Evolutionary conservation across 2,113 vertebrate species (phyloP).

Genomic region (Leucopsar rothschildi): DNA sequence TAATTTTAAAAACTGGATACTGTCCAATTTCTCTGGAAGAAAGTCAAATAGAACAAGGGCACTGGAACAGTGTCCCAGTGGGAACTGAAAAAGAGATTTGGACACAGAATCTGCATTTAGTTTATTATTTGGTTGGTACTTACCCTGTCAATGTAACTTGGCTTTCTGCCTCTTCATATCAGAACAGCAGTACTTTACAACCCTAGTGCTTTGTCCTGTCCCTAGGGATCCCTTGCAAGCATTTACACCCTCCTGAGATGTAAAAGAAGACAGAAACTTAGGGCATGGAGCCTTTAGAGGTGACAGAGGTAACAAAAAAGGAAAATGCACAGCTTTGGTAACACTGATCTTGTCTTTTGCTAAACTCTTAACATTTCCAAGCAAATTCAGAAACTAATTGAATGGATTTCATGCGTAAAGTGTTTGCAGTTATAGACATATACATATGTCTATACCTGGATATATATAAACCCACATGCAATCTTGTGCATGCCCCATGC

Average conservation of each 20-base stretch:
- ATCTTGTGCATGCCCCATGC: not conserved
- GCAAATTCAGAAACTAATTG: not conserved
- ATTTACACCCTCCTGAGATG: not conserved
- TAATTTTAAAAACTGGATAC: slow-evolving; percentile 45
- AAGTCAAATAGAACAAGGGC: slow-evolving; percentile 38
- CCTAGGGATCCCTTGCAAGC: not conserved
- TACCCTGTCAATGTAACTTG: not conserved
- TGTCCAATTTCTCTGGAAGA: slow-evolving; percentile 10
- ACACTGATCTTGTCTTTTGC: not conserved
- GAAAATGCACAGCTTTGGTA: not conserved
- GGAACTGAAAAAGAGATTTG: slow-evolving; percentile 10
- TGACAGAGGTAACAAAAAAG: not conserved
- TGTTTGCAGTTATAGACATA: not conserved
- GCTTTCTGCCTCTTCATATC: slow-evolving; percentile 41
- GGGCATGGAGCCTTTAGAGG: not conserved
- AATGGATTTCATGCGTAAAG: not conserved
- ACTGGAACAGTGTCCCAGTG: slow-evolving; percentile 6
- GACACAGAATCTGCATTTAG: not conserved
- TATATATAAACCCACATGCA: not conserved
- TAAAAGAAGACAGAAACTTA: not conserved
- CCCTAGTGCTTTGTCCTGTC: not conserved
- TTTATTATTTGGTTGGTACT: slow-evolving; percentile 34
- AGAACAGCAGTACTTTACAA: not conserved
- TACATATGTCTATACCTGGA: not conserved
- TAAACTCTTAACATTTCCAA: not conserved